Conservation (phyloP, 2,888 invertebrate species). For the Trypoxylon attenuatum region DNA sequence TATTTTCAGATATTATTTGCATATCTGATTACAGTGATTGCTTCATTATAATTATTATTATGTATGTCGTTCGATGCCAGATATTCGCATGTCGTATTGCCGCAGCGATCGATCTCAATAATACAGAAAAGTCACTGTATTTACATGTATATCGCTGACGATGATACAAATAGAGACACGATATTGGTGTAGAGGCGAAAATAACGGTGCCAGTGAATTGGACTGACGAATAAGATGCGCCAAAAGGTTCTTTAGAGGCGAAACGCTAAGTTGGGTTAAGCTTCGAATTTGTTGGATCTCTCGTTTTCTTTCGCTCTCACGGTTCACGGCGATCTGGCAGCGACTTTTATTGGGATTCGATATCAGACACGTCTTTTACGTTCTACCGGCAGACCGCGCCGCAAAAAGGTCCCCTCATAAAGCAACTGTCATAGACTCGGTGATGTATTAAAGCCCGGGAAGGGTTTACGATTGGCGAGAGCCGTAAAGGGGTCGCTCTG, state of each 20-base stretch:
- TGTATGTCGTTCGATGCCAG: too few relatives aligned
- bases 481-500: conserved; percentile 66
- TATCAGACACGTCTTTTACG: conserved; percentile 10
- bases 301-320: too few relatives aligned
- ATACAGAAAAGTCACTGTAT: too few relatives aligned
- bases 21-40: too few relatives aligned
- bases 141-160: too few relatives aligned
- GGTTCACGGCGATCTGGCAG: neutral
- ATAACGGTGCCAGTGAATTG: too few relatives aligned
- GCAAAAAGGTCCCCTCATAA: conserved; percentile 18
- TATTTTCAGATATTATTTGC: too few relatives aligned
- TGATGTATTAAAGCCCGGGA: conserved; percentile 39
- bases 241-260: neutral
- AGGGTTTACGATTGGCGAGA: conserved; percentile 63
- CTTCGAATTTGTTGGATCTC: conserved; percentile 12
- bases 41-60: too few relatives aligned
- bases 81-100: too few relatives aligned
- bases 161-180: too few relatives aligned
- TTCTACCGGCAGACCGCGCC: neutral
- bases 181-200: too few relatives aligned
- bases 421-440: conserved; percentile 12
- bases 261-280: neutral
- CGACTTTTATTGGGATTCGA: conserved; percentile 11
- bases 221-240: neutral
- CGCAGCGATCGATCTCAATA: too few relatives aligned